These are phyloP conservation scores for Prunella strophiata DNA, from an alignment of 2,797 vertebrate species.

Conservation along the genomic window DNA sequence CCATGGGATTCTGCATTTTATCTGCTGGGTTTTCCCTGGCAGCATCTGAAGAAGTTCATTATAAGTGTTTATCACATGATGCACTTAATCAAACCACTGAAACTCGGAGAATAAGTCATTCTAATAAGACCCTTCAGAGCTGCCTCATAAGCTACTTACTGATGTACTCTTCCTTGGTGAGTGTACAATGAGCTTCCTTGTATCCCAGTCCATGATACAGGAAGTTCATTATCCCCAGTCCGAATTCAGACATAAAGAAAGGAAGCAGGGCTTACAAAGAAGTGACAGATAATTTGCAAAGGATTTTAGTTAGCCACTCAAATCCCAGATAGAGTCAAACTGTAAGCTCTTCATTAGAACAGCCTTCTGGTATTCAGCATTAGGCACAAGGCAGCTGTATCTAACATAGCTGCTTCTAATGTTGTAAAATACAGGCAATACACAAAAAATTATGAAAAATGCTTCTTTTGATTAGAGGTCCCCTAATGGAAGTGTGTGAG, in stretches of 20 bases:
- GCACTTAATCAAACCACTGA: conserved; percentile 74
- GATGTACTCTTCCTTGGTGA: conserved; percentile 70
- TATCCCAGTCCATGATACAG: conserved; percentile 67
- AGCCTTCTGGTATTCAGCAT: neutral
- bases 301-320: conserved; percentile 60
- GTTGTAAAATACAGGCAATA: neutral
- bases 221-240: conserved; percentile 76
- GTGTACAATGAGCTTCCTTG: conserved; percentile 77
- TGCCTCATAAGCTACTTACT: conserved; percentile 73
- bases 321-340: conserved; percentile 41
- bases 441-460: neutral
- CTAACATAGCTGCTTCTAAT: neutral
- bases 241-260: conserved; percentile 66
- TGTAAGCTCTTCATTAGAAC: neutral
- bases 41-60: conserved; percentile 76
- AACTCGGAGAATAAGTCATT: conserved; percentile 73
- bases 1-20: conserved; percentile 64
- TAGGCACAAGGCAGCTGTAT: neutral
- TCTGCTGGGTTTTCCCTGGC: conserved; percentile 73
- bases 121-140: conserved; percentile 74
- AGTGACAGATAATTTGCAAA: conserved; percentile 69
- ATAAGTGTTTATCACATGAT: conserved; percentile 74
- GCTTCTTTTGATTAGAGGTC: conserved; percentile 12
- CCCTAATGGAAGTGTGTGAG: conserved; percentile 12
- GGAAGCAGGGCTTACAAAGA: conserved; percentile 75